Conservation (phyloP, 2,113 vertebrate genomes). For the Tamias sibiricus region DNA sequence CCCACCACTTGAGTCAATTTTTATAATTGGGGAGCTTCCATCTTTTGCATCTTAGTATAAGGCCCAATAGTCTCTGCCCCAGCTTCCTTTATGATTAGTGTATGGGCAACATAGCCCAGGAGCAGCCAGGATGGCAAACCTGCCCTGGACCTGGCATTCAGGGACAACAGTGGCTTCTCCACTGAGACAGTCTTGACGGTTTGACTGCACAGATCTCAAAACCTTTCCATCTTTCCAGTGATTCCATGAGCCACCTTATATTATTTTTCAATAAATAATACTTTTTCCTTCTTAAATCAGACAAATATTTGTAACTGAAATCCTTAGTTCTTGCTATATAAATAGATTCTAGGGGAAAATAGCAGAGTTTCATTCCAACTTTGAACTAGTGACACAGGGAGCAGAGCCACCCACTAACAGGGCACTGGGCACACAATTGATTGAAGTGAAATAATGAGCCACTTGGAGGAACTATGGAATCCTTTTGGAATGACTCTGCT, state of each 20-base stretch:
- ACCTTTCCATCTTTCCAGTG: not conserved
- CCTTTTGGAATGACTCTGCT: not conserved
- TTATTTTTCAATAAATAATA: not conserved
- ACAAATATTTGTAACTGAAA: not conserved
- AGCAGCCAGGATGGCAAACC: not conserved
- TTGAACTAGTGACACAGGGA: not conserved
- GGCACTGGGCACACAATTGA: not conserved
- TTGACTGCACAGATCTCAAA: not conserved
- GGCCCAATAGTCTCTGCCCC: not conserved
- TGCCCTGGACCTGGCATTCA: not conserved
- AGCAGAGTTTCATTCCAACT: not conserved
- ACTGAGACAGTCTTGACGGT: not conserved
- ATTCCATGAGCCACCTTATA: not conserved
- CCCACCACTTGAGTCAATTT: not conserved
- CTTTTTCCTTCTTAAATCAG: not conserved
- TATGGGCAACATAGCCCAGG: not conserved
- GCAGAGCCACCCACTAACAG: not conserved
- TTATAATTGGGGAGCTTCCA: not conserved
- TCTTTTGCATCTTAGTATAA: not conserved
- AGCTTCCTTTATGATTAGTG: not conserved
- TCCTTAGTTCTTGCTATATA: not conserved
- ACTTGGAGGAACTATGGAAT: not conserved
- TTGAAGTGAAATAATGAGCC: not conserved
- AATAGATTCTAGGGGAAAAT: not conserved
- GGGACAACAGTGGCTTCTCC: rapidly evolving